Base-by-base conservation (phyloP, 2,888 invertebrate genomes). In the Aphidoletes aphidimyza region DNA sequence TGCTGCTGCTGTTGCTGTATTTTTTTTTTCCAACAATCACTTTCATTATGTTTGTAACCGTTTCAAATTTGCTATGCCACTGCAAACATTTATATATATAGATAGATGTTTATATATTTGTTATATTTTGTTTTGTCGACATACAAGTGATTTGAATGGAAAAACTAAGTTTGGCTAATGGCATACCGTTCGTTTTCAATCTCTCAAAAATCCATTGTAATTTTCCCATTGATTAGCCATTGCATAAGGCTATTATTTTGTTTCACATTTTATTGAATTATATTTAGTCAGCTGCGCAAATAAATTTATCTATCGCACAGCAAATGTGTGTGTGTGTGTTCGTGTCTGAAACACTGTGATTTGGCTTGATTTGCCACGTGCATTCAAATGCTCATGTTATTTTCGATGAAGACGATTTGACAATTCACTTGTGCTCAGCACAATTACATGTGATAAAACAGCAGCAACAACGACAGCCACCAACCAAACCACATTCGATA, bases 191-290 rank as follows among this genome's bases (percentile, higher is more conserved):
- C 11, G 14, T 11, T 69, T 69, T 69, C 34, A 14, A 30, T 69
- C 34, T 69, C 19, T 47, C 42, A 42, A 30, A 69, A 69, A 30
- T 14, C 17, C 14, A 69, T 69, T 69, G 30, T 69, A 69, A 69
- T 69, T 69, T 69, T 69, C 69, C 17, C 69, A 69, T 30, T 69
- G 30, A 69, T 69, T 69, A 69, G 69, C 8, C 30, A 69, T 69
- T 69, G 69, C 69, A 69, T 69, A 69, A 69, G n/a, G 69, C 69
- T 69, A 69, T 69, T 69, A 69, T 69, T 54, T 54, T n/a, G 54
- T 54, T 69, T 30, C 69, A 69, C 3, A 69, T 30, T 30, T 69
- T 69, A 69, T 69, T 69, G 69, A 69, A 69, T 69, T 69, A 69
- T 69, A 69, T 69, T 69, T 69, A 69, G 69, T 30, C 34, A 69